Evolutionary conservation across 2,113 vertebrate genomes (phyloP), one percentile per base, ranked within the genome.

Genomic region (Drymodes brunneopygia): DNA sequence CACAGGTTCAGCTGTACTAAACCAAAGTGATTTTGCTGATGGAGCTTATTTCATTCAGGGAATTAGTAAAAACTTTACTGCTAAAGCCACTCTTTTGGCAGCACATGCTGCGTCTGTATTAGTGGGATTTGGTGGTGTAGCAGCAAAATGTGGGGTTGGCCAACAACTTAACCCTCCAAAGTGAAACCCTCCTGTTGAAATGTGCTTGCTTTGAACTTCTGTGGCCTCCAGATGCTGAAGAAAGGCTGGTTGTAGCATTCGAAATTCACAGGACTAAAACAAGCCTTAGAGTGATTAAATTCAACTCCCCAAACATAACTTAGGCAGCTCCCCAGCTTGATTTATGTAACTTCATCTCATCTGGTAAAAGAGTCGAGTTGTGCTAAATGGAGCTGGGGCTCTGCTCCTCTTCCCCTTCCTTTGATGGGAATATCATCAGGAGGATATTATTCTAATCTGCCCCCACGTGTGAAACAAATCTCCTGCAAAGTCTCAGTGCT

Each of bases 41-140:
- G 19, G 57, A 89, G 86, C 77, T 79, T 47, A 36, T 95, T 95
- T 95, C 73, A 88, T 90, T 93, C 53, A 81, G 67, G 62, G 54
- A 88, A 48, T 70, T 44, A 38, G 64, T 71, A 31, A 93, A 94
- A 94, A 35, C 48, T 35, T 53, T 47, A 38, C 71, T 62, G 87
- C 62, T 80, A 31, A 85, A 95, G 73, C 23, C 79, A 33, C 17
- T 33, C 35, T 44, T 60, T 54, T 88, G 85, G 81, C 94, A 80
- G 71, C 27, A 53, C 64, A 66, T 47, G 45, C 70, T 89, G 65
- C 44, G 13, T 85, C 70, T 82, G 54, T 65, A 6, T 72, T 42
- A 65, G 70, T 53, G 31, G 66, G 38, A 15, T 88, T 94, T 78
- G 56, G 57, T 91, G 81, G 58, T 77, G 38, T 60, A 88, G 70